Evolutionary conservation across 1,140 invertebrate species (phyloP), one percentile per base, ranked within the genome.

Genomic region (Paraescarpia echinospica): DNA sequence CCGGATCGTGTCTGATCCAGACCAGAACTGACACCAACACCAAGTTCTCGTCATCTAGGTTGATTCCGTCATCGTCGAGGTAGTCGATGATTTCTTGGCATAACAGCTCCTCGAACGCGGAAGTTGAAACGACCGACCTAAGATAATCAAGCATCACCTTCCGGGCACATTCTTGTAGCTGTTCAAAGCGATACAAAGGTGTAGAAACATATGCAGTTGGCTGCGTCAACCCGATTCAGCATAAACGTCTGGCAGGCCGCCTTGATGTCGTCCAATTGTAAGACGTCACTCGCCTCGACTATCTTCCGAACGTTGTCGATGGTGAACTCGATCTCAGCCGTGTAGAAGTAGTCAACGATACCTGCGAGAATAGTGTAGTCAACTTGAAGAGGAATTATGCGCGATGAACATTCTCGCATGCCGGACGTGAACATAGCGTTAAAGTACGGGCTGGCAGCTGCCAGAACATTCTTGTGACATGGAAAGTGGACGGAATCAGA

Each of bases 291-390:
- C n/a, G 59, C 59, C 91, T 92, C 35, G 5, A 92, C 51, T n/a
- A 92, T n/a, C 33, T 33, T 77, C 35, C 77, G 91, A 8, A 92
- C 91, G 91, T 92, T 92, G 33, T 51, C 41, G 41, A 41, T 12
- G n/a, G 31, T 92, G 59, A 92, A 59, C 33, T 92, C 91, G 59
- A 92, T 41, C 35, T 92, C 41, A 27, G 91, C 33, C 35, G 91
- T 59, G 91, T 92, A 92, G 8, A 92, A 89, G 91, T 92, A 92
- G 59, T 92, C 59, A n/a, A 91, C 91, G 31, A 91, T 33, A n/a
- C 14, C 35, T 35, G 33, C 35, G n/a, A 92, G 59, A 8, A 33
- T 51, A 6, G 2, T 22, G 5, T 5, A 33, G 35, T 59, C 59
- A 14, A 91, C 41, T 12, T 90, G 8, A 33, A 90, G 34, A 12